A percentile compares a stretch with the other conserved stretches of the same genome.
Evolutionary conservation across 2,888 invertebrate species (phyloP).

Genomic region (Pelosia muscerda): DNA sequence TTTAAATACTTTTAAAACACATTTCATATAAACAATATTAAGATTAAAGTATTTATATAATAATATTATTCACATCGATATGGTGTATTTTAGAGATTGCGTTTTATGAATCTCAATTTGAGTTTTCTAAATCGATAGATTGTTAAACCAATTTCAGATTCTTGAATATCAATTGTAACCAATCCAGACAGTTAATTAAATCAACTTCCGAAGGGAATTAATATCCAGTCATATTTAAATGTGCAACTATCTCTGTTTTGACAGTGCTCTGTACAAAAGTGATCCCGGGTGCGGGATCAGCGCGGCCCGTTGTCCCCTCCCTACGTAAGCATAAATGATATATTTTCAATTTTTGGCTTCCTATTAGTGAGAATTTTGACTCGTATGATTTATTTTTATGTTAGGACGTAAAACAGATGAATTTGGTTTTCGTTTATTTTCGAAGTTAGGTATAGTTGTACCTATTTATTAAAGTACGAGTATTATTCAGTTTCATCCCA

Average conservation of each 20-base stretch:
- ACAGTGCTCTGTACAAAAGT: constrained; percentile 75
- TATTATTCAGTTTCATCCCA: too few species aligned
- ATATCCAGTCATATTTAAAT: constrained; percentile 60
- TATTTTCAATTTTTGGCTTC: constrained; percentile 83
- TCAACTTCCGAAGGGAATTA: constrained; percentile 63
- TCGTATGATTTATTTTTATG: constrained; percentile 71
- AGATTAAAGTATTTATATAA: too few species aligned
- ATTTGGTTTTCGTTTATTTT: constrained; percentile 31
- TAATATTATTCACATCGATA: neutral
- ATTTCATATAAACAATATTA: neutral
- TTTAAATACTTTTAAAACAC: neutral
- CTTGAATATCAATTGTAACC: constrained; percentile 28
- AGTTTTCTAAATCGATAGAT: neutral
- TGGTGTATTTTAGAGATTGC: neutral
- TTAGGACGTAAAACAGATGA: constrained; percentile 34
- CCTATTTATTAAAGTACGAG: too few species aligned
- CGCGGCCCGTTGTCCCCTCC: constrained; percentile 63
- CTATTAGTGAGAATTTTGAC: constrained; percentile 71
- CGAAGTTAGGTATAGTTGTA: neutral
- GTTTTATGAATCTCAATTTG: neutral
- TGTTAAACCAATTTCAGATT: constrained; percentile 18
- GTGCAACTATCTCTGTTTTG: constrained; percentile 77
- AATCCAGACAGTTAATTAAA: constrained; percentile 54
- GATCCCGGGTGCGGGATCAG: constrained; percentile 65
- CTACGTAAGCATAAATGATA: constrained; percentile 74